phyloP scores from a whole-genome alignment of 2,888 invertebrate species.

The Junonia oenone region DNA sequence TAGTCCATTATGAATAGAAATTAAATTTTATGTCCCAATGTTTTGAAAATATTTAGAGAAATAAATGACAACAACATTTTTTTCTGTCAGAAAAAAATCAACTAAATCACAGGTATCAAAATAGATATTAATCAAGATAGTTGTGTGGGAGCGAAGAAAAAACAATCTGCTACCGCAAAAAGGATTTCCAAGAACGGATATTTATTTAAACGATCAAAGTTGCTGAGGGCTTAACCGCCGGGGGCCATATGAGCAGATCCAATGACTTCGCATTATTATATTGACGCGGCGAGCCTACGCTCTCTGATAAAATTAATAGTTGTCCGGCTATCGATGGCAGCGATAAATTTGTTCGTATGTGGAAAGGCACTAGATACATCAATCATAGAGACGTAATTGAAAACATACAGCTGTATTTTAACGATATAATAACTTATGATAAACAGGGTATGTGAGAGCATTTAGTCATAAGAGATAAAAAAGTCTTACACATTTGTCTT shows the following conservation, averaged over 20 bases:
- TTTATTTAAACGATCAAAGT: slow-evolving; percentile 67
- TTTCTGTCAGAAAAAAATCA: background rate
- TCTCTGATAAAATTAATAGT: slow-evolving; percentile 64
- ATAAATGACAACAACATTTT: slow-evolving; percentile 3
- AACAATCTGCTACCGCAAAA: slow-evolving; percentile 50
- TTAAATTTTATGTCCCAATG: slow-evolving; percentile 48
- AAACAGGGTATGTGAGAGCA: slow-evolving; percentile 2
- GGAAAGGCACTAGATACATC: slow-evolving; percentile 58
- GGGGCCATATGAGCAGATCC: slow-evolving; percentile 50
- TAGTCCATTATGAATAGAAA: slow-evolving; percentile 66
- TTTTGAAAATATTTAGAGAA: slow-evolving; percentile 6
- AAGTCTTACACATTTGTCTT: background rate
- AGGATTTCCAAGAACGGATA: slow-evolving; percentile 55
- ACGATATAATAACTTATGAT: slow-evolving; percentile 43
- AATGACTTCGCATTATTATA: slow-evolving; percentile 65
- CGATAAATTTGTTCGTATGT: slow-evolving; percentile 66
- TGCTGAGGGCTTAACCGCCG: slow-evolving; percentile 48
- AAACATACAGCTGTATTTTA: slow-evolving; percentile 58
- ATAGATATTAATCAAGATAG: slow-evolving; percentile 55
- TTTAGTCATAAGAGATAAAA: slow-evolving; percentile 21
- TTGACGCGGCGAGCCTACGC: slow-evolving; percentile 41
- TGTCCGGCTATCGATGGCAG: slow-evolving; percentile 57
- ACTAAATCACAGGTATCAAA: slow-evolving; percentile 37
- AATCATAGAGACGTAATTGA: slow-evolving; percentile 65
- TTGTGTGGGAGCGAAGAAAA: slow-evolving; percentile 44